Evolutionary conservation across 2,113 vertebrate genomes (phyloP), one percentile per base, ranked within the genome.

Genomic region (Mustelus asterias): DNA sequence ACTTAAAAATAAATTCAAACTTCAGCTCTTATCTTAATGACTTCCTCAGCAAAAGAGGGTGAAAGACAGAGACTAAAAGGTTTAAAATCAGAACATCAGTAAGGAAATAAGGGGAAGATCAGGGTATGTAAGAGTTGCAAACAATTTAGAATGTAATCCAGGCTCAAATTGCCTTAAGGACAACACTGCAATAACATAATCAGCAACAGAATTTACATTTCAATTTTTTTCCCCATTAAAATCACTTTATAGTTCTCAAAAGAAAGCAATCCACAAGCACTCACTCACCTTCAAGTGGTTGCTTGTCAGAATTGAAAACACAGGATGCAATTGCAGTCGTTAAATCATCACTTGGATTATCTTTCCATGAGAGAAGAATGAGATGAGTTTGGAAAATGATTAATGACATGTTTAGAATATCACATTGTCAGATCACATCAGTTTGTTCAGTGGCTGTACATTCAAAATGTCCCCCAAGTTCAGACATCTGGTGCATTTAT

Each of bases 321-420:
- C 65, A 94, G 37, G 93, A 69, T 70, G 63, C 63, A 48, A 94
- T 70, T 26, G 63, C 63, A 11, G 93, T 44, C 33, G 65, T 94
- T 44, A 94, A 26, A 70, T 94, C 93, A 94, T 94, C 93, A 44
- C 67, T 94, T 26, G 93, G 93, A 48, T 94, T 67, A 48, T 94
- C 93, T 94, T 26, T 70, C 24, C 1, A 44, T 60, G 22, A 48
- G 41, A 94, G 65, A 94, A 94, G 20, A 22, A n/a, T 20, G 58
- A 26, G n/a, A 44, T 29, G 18, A 48, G 13, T 26, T 44, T 69
- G 44, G 92, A 94, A 94, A 69, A 94, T 48, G 41, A 37, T 70
- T 70, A 94, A 70, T 41, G 41, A 44, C 86, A 89, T 70, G 37
- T 44, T 70, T 44, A 70, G 63, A 69, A 44, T 67, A 69, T 92